Conservation (phyloP, 92 coral and sea anemone species). For the Ricordea florida region DNA sequence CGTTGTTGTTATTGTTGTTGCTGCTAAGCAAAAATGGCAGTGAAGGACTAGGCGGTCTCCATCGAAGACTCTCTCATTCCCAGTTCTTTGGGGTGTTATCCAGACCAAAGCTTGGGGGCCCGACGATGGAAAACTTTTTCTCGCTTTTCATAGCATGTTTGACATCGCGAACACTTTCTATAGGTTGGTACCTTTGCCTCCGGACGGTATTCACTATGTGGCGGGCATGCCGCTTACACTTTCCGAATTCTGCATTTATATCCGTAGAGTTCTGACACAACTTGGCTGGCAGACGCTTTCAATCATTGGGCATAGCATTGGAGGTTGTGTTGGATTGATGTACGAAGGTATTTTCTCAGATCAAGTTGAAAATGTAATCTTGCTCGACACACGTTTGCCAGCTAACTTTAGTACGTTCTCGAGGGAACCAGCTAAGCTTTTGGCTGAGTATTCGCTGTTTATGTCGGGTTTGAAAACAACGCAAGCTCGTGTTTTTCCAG, state of each 20-base stretch:
- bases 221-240: constrained; percentile 53
- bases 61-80: constrained; percentile 35
- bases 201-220: constrained; percentile 58
- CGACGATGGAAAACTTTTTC: constrained; percentile 50
- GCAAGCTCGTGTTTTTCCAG: constrained; percentile 13
- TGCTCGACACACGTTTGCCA: constrained; percentile 31
- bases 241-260: constrained; percentile 61
- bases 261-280: constrained; percentile 59
- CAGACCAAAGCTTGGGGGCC: constrained; percentile 74
- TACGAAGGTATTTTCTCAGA: constrained; percentile 68
- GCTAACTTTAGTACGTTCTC: too few species aligned
- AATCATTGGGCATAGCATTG: constrained; percentile 70
- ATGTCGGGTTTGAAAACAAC: background rate
- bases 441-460: constrained; percentile 27
- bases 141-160: constrained; percentile 79
- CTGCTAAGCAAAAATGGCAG: background rate
- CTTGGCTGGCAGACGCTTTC: constrained; percentile 75
- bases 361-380: constrained; percentile 53
- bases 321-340: constrained; percentile 44
- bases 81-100: constrained; percentile 79
- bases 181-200: constrained; percentile 63
- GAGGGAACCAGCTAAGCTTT: background rate
- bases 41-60: too few species aligned
- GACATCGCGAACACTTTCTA: constrained; percentile 81
- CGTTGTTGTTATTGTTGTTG: too few species aligned